phyloP scores from a whole-genome alignment of 2,797 vertebrate genomes.

The Micropoecilia bifurca region DNA sequence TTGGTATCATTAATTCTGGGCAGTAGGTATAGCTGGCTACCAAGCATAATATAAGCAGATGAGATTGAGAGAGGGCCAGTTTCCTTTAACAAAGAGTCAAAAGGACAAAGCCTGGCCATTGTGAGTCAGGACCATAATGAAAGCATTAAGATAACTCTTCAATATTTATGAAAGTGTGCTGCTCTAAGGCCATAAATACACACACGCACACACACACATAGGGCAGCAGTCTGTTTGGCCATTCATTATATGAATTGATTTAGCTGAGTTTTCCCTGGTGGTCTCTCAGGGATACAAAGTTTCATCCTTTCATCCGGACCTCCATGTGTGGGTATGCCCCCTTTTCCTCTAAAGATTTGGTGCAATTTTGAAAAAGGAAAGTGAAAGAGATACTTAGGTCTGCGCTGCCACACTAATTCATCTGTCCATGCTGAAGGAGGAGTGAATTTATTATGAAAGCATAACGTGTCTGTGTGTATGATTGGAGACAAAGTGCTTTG shows the following conservation, averaged over 20 bases:
- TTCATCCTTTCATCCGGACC: conserved; percentile 51
- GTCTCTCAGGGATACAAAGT: conserved; percentile 59
- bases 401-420: neutral
- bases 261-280: conserved; percentile 71
- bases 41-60: conserved; percentile 76
- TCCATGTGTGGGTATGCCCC: conserved; percentile 36
- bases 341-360: conserved; percentile 12
- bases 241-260: conserved; percentile 79
- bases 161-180: conserved; percentile 79
- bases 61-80: conserved; percentile 75
- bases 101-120: conserved; percentile 78
- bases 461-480: neutral
- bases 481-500: neutral
- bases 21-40: conserved; percentile 65
- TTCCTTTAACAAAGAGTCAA: conserved; percentile 78
- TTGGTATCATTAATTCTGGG: conserved; percentile 69
- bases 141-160: conserved; percentile 82
- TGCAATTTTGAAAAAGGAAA: conserved; percentile 11
- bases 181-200: conserved; percentile 32
- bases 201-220: conserved; percentile 21
- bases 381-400: neutral
- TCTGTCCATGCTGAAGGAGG: conserved; percentile 3
- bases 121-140: conserved; percentile 76
- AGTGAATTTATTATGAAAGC: neutral
- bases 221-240: conserved; percentile 55